phyloP scores from a whole-genome alignment of 2,797 vertebrate genomes.

The Acanthiza pusilla region DNA sequence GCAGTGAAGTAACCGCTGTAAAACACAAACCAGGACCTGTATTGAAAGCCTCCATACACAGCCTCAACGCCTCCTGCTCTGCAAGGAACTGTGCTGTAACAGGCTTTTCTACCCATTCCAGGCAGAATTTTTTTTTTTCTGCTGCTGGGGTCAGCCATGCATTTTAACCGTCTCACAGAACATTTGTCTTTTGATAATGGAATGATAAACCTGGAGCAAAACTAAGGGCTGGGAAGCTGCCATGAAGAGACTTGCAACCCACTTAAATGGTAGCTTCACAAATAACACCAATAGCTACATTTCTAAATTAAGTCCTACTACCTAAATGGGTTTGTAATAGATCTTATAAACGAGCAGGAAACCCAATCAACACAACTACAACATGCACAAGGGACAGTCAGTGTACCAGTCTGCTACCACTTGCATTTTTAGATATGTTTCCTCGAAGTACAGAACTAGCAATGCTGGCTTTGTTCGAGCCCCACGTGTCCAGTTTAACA shows the following conservation, averaged over 20 bases:
- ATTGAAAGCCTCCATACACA: background rate
- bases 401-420: background rate
- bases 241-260: background rate
- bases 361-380: background rate
- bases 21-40: background rate
- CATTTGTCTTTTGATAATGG: accelerated
- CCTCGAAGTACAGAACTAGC: background rate
- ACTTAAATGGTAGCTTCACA: background rate
- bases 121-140: background rate
- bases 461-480: background rate
- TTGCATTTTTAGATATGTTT: accelerated
- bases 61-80: background rate
- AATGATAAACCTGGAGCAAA: background rate
- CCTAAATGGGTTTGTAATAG: accelerated
- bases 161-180: background rate
- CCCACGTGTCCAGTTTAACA: accelerated
- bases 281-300: accelerated
- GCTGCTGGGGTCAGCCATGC: background rate
- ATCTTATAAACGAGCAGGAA: background rate
- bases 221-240: background rate
- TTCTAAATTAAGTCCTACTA: background rate
- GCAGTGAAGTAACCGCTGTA: background rate
- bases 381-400: accelerated
- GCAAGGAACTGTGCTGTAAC: background rate
- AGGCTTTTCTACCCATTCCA: background rate